A percentile compares a stretch with the other conserved stretches of the same genome.
phyloP scores from a whole-genome alignment of 2,113 vertebrate species.

The Zapornia atra region DNA sequence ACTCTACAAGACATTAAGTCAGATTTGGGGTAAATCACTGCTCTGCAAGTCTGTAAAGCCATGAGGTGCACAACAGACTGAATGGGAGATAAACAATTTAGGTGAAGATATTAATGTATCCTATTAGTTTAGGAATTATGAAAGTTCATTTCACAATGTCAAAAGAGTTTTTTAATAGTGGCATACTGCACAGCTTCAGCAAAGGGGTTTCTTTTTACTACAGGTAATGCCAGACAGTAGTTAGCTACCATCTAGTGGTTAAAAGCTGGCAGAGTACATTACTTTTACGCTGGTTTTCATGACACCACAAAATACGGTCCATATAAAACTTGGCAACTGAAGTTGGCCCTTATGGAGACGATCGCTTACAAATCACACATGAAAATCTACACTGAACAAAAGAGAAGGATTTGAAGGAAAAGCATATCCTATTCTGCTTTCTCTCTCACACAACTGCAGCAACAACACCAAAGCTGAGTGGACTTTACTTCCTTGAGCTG shows the following conservation, averaged over 20 bases:
- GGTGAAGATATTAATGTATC: not conserved
- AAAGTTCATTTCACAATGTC: not conserved
- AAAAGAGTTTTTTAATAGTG: not conserved
- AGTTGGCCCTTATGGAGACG: not conserved
- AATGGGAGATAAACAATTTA: not conserved
- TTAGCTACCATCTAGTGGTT: slow-evolving; percentile 71
- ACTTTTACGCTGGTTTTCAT: not conserved
- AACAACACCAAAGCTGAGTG: not conserved
- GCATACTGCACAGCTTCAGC: not conserved
- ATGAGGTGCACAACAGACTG: not conserved
- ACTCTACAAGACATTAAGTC: not conserved
- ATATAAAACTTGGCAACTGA: not conserved
- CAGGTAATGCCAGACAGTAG: not conserved
- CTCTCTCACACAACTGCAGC: not conserved
- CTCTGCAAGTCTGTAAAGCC: not conserved
- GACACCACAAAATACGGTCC: not conserved
- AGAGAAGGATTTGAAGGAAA: not conserved
- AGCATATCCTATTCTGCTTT: not conserved
- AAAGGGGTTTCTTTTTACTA: accelerated
- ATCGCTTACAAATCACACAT: not conserved
- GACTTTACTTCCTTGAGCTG: not conserved
- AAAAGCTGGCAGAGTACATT: not conserved
- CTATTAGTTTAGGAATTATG: not conserved
- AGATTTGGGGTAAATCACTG: not conserved
- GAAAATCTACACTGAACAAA: not conserved